Base-by-base conservation (phyloP, 1,140 invertebrate genomes). In the Palaemon carinicauda region DNA sequence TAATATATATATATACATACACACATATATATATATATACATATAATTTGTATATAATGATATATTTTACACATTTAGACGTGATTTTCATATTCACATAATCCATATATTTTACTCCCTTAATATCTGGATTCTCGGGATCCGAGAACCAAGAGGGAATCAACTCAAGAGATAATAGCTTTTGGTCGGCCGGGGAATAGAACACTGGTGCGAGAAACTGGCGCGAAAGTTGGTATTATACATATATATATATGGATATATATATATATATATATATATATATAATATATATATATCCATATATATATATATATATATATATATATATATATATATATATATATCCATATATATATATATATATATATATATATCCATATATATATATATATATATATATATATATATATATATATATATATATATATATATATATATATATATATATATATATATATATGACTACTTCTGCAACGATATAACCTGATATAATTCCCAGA, bases 361-460 rank as follows among this genome's bases (percentile, higher is more conserved):
- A 78, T 50, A 78, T 50, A 50, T 50, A 51, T 41, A 53, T 29
- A 53, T 53, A 53, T 53, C 54, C 52, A 53, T 29, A 54, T 29
- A 54, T 54, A 54, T 54, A 54, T 54, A 54, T 54, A 31, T 77
- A 77, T 77, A 77, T 77, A 52, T 77, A 77, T 77, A 77, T 77
- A 77, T 77, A 77, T 50, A 77, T 77, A 77, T 50, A 77, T 77
- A 77, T 77, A 77, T 77, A 77, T 77, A 77, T 77, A 77, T 52
- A 77, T 77, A 77, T 77, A 77, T 77, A 77, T 77, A 77, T 77
- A 77, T 77, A 77, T 77, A 52, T 77, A 77, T 77, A 77, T 77
- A 77, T 77, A 77, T 77, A 77, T 51, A 77, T 51, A 77, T 51
- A 77, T 77, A 77, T 51, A 77, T 51, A 77, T 51, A 9, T 12